Percentiles rank a stretch among this genome's conserved stretches.
These are phyloP conservation scores for Parazoanthus darwini DNA, from an alignment of 92 coral and sea anemone genomes.

Conservation along the genomic window DNA sequence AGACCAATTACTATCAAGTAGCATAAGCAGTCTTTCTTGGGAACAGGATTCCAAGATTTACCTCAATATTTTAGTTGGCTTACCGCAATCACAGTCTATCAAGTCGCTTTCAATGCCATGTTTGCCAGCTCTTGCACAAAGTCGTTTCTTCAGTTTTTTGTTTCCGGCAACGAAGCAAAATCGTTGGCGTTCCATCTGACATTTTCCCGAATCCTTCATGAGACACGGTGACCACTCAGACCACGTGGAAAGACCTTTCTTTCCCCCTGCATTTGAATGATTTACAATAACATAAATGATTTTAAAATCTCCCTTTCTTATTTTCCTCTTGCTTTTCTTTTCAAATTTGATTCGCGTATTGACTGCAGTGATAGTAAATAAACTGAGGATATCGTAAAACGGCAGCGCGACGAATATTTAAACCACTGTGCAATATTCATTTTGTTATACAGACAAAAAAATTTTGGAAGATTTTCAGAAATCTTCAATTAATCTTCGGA, in stretches of 20 bases:
- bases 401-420: no score
- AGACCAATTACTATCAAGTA: no score
- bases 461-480: no score
- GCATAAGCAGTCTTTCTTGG: no score
- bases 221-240: constrained; percentile 31
- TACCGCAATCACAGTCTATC: constrained; percentile 37
- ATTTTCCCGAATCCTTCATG: constrained; percentile 34
- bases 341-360: no score
- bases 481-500: no score
- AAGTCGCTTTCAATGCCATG: constrained; percentile 31
- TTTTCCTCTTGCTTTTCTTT: no score
- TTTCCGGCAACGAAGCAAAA: constrained; percentile 37
- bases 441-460: no score
- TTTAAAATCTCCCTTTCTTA: background rate
- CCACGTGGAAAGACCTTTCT: constrained; percentile 19
- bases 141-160: constrained; percentile 4
- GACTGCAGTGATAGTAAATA: no score
- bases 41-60: no score
- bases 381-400: no score
- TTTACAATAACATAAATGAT: background rate
- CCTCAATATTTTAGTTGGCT: background rate
- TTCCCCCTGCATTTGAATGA: background rate
- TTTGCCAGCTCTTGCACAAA: constrained; percentile 27
- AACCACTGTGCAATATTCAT: no score
- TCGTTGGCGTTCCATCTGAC: constrained; percentile 29